Evolutionary conservation across 1,140 invertebrate genomes (phyloP), one percentile per base, ranked within the genome.

Genomic region (Neodiprion fabricii): DNA sequence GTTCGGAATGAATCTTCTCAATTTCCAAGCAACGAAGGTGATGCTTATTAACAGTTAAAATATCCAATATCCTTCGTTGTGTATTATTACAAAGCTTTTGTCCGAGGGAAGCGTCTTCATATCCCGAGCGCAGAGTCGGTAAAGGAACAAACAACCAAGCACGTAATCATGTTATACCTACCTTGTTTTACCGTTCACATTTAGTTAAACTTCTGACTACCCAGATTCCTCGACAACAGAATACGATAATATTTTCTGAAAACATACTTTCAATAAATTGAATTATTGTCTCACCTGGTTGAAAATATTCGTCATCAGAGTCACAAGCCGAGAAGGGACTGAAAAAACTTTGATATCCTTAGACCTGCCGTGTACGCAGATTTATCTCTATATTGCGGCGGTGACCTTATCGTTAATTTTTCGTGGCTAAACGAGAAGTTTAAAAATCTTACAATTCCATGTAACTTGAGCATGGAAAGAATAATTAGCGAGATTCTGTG

Each of bases 301-400:
- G 53, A 17, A 14, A 61, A 14, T 5, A 40, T 61, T 78, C 70
- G 67, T 76, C 67, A 81, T 74, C 76, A 78, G 79, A 81, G 75
- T 81, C 78, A 79, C 77, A 76, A 81, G 74, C 67, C 72, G 70
- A 74, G 73, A 78, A 67, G 73, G 76, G 79, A 77, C 77, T 81
- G 80, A 82, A 77, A 78, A 81, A 77, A 78, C 79, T 83, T 82
- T 79, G 77, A 75, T 72, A 75, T 73, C 79, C 83, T 84, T 81
- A 81, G 78, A 81, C 79, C 80, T 81, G 76, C 75, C 5, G 5
- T 40, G 5, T 40, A 21, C 5, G 28, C 28, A 40, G 28, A 72
- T 81, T 76, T 67, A 71, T 78, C 74, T 71, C 70, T 50, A 71
- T 71, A 48, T 10, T 40, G 28, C 67, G 40, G 7, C 40, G 9